phyloP scores from a whole-genome alignment of 2,888 invertebrate species.

The Lepidocyrtoides sp. region DNA sequence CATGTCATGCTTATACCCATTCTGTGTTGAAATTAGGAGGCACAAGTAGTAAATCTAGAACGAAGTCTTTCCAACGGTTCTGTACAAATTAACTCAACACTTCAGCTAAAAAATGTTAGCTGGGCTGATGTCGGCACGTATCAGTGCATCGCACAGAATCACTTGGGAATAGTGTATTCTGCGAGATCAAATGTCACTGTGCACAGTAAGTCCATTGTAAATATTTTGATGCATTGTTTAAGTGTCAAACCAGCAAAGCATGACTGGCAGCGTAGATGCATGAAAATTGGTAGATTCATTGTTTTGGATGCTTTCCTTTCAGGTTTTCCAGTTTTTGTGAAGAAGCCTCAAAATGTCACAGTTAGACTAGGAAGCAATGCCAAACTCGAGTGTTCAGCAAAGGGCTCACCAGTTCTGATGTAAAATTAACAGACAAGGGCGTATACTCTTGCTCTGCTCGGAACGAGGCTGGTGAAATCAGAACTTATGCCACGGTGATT shows the following conservation, averaged over 20 bases:
- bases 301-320: slow-evolving; percentile 83
- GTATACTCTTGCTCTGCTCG: slow-evolving; percentile 97
- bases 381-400: slow-evolving; percentile 96
- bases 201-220: slow-evolving; percentile 89
- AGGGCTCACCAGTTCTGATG: slow-evolving; percentile 95
- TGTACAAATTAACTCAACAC: slow-evolving; percentile 89
- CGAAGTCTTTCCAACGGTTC: slow-evolving; percentile 88
- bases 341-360: slow-evolving; percentile 94
- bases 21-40: slow-evolving; percentile 53
- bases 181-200: slow-evolving; percentile 95
- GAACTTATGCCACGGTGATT: slow-evolving; percentile 94
- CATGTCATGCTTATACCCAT: not conserved
- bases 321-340: slow-evolving; percentile 95
- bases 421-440: slow-evolving; percentile 95
- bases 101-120: slow-evolving; percentile 92
- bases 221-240: too few relatives aligned
- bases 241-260: not conserved
- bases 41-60: slow-evolving; percentile 85
- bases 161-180: slow-evolving; percentile 96
- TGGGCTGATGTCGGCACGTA: slow-evolving; percentile 95
- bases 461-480: slow-evolving; percentile 95
- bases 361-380: slow-evolving; percentile 95
- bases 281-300: too few relatives aligned
- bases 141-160: slow-evolving; percentile 97
- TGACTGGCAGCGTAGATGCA: not conserved